A percentile compares a stretch with the other conserved stretches of the same genome.
Evolutionary conservation across 2,113 vertebrate genomes (phyloP).

Genomic region (Osmerus mordax): DNA sequence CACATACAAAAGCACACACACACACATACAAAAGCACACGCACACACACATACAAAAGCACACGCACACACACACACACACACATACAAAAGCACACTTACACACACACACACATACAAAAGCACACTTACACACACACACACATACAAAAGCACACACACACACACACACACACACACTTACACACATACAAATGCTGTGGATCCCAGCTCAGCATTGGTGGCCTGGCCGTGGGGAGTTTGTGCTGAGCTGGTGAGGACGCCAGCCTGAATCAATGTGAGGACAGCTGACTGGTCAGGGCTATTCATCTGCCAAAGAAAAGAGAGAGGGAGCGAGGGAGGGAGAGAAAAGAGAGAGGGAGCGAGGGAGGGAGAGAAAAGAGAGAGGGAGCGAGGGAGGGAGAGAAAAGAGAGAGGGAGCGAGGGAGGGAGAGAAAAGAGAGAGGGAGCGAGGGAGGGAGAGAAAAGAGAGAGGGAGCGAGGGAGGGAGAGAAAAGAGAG

Average conservation of each 20-base stretch:
- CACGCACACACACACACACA: slow-evolving; percentile 38
- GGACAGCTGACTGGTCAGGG: slow-evolving; percentile 78
- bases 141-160: slow-evolving; percentile 34
- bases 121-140: slow-evolving; percentile 18
- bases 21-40: slow-evolving; percentile 36
- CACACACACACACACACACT: slow-evolving; percentile 34
- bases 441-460: slow-evolving; percentile 42
- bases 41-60: slow-evolving; percentile 31
- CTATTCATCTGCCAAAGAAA: slow-evolving; percentile 80
- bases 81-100: no score
- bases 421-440: slow-evolving; percentile 70
- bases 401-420: slow-evolving; percentile 28
- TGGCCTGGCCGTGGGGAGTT: slow-evolving; percentile 73
- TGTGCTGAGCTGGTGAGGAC: slow-evolving; percentile 78
- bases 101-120: slow-evolving; percentile 27
- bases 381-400: slow-evolving; percentile 42
- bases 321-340: slow-evolving; percentile 53
- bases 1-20: slow-evolving; percentile 10
- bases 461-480: slow-evolving; percentile 28
- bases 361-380: slow-evolving; percentile 51
- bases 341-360: slow-evolving; percentile 26
- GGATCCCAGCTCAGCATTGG: slow-evolving; percentile 62
- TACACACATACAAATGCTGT: slow-evolving; percentile 37
- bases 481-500: slow-evolving; percentile 50
- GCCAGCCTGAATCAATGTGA: slow-evolving; percentile 76